Evolutionary conservation across 2,888 invertebrate species (phyloP).

Genomic region (Zygogramma bicolorata): DNA sequence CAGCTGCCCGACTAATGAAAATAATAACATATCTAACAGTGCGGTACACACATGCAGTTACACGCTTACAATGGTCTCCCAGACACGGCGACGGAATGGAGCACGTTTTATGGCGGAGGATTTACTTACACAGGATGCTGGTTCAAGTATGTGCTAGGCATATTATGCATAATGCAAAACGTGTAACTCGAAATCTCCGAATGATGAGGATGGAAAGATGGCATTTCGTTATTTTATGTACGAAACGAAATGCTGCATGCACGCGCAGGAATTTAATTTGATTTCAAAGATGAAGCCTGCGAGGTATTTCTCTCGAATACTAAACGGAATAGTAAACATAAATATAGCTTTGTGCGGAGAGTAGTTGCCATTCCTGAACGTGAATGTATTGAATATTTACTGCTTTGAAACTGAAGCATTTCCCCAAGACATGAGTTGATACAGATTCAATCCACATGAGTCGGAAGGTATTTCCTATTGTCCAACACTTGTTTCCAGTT

Average conservation of each 20-base stretch:
- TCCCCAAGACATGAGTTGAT: too few relatives aligned
- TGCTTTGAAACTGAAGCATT: too few relatives aligned
- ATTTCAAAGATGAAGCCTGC: not conserved
- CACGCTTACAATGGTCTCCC: not conserved
- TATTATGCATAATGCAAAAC: constrained; percentile 7
- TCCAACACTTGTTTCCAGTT: too few relatives aligned
- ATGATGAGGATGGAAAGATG: not conserved
- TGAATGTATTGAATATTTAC: too few relatives aligned
- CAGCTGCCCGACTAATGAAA: not conserved
- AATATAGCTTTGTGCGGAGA: not conserved
- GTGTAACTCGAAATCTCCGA: not conserved
- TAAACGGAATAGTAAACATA: not conserved
- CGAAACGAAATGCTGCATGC: not conserved
- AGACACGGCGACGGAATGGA: not conserved
- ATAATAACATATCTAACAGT: constrained; percentile 6
- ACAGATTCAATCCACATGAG: too few relatives aligned
- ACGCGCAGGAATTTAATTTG: not conserved
- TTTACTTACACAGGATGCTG: constrained; percentile 6
- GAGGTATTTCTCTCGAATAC: not conserved
- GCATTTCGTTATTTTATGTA: not conserved
- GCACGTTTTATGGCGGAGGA: constrained; percentile 2
- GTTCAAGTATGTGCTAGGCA: constrained; percentile 6
- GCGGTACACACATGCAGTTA: constrained; percentile 4
- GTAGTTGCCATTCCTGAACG: too few relatives aligned
- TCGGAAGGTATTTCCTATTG: too few relatives aligned